Base-by-base conservation (phyloP, 2,113 vertebrate species). In the Papio anubis region DNA sequence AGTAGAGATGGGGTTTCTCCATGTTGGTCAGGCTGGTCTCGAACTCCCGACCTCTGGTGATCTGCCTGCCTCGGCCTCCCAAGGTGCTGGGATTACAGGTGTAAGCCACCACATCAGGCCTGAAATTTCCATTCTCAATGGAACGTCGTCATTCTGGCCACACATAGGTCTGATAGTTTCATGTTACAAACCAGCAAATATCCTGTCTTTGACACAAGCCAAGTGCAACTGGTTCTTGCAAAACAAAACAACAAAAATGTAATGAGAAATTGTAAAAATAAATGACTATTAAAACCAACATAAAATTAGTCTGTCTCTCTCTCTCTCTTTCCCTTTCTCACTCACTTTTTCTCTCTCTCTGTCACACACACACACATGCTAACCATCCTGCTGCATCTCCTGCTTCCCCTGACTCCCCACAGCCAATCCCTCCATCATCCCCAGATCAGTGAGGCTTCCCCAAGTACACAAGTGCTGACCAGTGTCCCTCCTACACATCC, bases 71-170 rank as follows among this genome's bases (percentile, higher is more conserved):
- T 55, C 0, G 18, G 52, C 52, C 6, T 55, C 52, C 52, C 52
- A 55, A 7, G 6, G 52, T 55, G 52, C 52, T 55, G 2, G 52
- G 52, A 20, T 55, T 55, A 55, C 52, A 55, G 52, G 52, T 0
- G 52, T 55, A 18, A 55, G 52, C 52, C 52, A 55, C 52, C 52
- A 6, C 18, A 2, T 18, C 52, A 6, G 5, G 18, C 52, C 52
- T 55, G 27, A 73, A 80, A 92, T 86, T 75, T 85, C 90, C 85
- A 81, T 84, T 96, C 72, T 90, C 50, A 80, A 8, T 70, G 61
- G 38, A 48, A 57, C 40, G 50, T 20, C 35, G 10, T 83, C 64
- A 52, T 79, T 95, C 78, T 93, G 6, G 79, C 61, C 38, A 75
- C 55, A 91, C 45, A 59, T 6, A 87, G 72, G 13, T 87, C 86